These are phyloP conservation scores for Actinemys pallida DNA, from an alignment of 2,113 vertebrate genomes.

Conservation along the genomic window DNA sequence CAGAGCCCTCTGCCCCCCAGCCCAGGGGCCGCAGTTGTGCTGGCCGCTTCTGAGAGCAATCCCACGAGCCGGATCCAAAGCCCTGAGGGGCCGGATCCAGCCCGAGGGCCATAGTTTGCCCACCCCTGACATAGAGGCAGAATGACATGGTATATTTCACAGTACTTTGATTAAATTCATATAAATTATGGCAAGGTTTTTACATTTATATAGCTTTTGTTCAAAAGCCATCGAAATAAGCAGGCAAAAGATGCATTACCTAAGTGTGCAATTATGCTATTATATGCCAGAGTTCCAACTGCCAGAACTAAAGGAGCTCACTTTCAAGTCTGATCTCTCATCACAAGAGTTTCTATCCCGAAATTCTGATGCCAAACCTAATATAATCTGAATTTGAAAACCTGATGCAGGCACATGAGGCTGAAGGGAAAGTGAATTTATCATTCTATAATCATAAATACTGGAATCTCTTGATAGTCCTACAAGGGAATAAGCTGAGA, in stretches of 20 bases:
- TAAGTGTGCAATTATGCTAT: slow-evolving; percentile 59
- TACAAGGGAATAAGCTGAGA: neutral
- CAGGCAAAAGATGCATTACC: slow-evolving; percentile 46
- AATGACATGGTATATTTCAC: slow-evolving; percentile 31
- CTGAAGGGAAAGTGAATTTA: neutral
- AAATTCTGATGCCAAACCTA: neutral
- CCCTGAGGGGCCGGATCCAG: no score
- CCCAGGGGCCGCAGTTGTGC: no score
- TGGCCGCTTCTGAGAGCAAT: no score
- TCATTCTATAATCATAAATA: neutral
- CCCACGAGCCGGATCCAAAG: no score
- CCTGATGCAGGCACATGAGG: neutral
- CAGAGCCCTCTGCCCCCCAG: no score
- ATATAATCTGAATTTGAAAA: neutral
- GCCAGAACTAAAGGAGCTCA: slow-evolving; percentile 67
- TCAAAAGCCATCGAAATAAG: slow-evolving; percentile 56
- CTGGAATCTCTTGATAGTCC: neutral
- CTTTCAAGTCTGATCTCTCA: slow-evolving; percentile 68
- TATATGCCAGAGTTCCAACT: slow-evolving; percentile 25
- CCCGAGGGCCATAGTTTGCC: no score
- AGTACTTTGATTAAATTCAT: slow-evolving; percentile 21
- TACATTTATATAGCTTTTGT: slow-evolving; percentile 53
- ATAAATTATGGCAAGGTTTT: slow-evolving; percentile 31
- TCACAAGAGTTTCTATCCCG: slow-evolving; percentile 58
- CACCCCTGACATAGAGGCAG: neutral